Evolutionary conservation across 2,797 vertebrate species (phyloP).

Genomic region (Pampus argenteus): DNA sequence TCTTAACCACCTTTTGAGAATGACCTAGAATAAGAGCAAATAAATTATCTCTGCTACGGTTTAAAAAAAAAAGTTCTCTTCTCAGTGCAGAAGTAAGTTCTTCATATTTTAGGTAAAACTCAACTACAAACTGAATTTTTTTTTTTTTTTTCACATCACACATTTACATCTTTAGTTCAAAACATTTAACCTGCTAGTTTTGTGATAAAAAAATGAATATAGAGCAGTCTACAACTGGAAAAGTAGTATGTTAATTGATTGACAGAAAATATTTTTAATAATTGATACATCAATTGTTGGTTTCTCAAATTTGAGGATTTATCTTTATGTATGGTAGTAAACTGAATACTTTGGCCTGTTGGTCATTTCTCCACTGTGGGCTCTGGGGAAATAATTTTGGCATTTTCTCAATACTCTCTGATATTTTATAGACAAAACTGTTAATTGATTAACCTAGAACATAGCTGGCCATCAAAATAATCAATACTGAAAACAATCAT

Average conservation of each 20-base stretch:
- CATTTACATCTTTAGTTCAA: not conserved
- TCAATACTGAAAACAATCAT: not conserved
- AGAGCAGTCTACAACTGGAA: not conserved
- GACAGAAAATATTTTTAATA: too few species aligned
- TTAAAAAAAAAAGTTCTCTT: slow-evolving; percentile 41
- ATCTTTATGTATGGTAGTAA: too few species aligned
- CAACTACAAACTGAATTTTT: not conserved
- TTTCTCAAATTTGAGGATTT: too few species aligned
- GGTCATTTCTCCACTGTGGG: too few species aligned
- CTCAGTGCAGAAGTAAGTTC: slow-evolving; percentile 17
- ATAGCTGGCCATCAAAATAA: not conserved
- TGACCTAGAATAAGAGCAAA: slow-evolving; percentile 71
- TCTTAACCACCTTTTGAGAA: slow-evolving; percentile 66
- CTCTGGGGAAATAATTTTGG: too few species aligned
- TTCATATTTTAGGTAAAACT: slow-evolving; percentile 4
- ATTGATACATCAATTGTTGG: too few species aligned
- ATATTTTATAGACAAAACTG: not conserved
- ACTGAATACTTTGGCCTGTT: too few species aligned
- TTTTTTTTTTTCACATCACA: not conserved
- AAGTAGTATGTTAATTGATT: too few species aligned
- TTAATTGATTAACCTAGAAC: not conserved
- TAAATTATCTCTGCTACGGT: slow-evolving; percentile 32
- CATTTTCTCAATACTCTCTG: too few species aligned
- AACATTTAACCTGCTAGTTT: not conserved
- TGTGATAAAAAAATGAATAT: not conserved